Conservation (phyloP, 2,113 vertebrate genomes). For the Nothoprocta perdicaria region DNA sequence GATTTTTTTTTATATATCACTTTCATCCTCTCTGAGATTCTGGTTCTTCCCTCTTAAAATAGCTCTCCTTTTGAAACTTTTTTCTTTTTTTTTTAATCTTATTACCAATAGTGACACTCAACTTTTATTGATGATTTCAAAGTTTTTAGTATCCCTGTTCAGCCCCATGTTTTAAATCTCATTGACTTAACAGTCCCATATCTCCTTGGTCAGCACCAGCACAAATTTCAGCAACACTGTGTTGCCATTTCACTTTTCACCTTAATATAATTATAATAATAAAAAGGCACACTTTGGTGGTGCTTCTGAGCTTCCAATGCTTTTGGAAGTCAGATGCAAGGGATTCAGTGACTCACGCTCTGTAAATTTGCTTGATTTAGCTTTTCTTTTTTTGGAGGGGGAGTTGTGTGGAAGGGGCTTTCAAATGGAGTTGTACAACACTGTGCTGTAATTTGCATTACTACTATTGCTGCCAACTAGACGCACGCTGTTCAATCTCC, state of each 20-base stretch:
- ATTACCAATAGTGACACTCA: neutral
- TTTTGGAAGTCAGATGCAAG: conserved; percentile 26
- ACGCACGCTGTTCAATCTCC: neutral
- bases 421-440: neutral
- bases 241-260: neutral
- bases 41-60: neutral
- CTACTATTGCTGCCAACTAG: neutral
- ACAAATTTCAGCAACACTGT: conserved; percentile 25
- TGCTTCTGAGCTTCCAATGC: conserved; percentile 10
- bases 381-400: neutral
- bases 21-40: neutral
- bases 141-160: neutral
- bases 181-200: neutral
- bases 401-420: neutral
- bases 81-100: too few species aligned
- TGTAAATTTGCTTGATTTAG: neutral
- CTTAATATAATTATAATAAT: too few species aligned
- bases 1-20: neutral
- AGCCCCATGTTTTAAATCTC: neutral
- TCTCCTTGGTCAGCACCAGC: neutral
- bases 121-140: neutral
- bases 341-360: neutral
- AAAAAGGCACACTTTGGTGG: neutral
- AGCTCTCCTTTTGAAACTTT: neutral
- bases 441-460: neutral